Base-by-base conservation (phyloP, 30 jellyfish, hydroid and myxozoan genomes). In the Calvadosia cruxmelitensis region DNA sequence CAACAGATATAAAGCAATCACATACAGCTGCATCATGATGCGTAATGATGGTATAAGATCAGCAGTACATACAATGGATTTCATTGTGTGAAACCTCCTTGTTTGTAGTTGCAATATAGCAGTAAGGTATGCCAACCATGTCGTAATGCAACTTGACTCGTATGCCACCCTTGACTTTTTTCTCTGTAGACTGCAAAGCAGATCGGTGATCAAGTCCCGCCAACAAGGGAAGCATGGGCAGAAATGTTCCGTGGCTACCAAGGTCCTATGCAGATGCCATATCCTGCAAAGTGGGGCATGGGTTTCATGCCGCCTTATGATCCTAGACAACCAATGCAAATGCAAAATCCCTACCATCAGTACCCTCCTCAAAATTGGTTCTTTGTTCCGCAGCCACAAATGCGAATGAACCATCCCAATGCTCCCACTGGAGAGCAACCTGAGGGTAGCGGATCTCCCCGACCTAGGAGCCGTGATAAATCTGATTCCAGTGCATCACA, bases 251-350 rank as follows among this genome's bases (percentile, higher is more conserved):
- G 62, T 16, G 93, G 93, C 15, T 79, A 53, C 52, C 93, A 71
- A 71, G 84, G 84, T 10, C 84, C 62, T 42, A 67, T 79, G 84
- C 93, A 63, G 62, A 66, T 67, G 71, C 69, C 80, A 63, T 79
- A 70, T 30, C 91, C 81, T 0, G 81, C 63, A n/a, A 63, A 53
- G 29, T 78, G 91, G 91, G 57, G 57, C 20, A 62, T 70, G 78
- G 73, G 68, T 49, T 51, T 51, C 1, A 24, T 28, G 5, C 75
- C 75, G 20, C 29, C 75, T 2, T 25, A 66, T 34, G 26, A 51
- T 24, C 72, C 63, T 24, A 78, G 81, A 1, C 81, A 42, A 26
- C 80, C 92, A 27, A 77, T 49, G 64, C 73, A 67, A 3, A 51
- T 23, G 52, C 72, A 80, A 0, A 61, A 52, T 31, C 81, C 90